phyloP scores from a whole-genome alignment of 2,113 vertebrate genomes.

The Petaurus breviceps region DNA sequence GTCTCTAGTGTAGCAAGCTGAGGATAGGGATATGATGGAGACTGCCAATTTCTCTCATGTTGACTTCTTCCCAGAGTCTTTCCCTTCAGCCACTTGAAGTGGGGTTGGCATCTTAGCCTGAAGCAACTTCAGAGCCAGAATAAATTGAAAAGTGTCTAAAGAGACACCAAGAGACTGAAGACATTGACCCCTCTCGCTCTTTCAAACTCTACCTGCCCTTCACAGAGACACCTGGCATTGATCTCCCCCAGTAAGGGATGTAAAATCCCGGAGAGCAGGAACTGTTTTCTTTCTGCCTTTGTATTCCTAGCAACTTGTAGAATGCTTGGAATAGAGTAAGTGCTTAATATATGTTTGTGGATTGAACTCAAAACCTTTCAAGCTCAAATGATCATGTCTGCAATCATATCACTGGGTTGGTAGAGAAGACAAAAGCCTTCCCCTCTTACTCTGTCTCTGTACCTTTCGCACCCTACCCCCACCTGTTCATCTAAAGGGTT shows the following conservation, averaged over 20 bases:
- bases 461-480: background rate
- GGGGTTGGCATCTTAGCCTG: background rate
- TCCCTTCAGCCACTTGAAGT: background rate
- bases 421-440: background rate
- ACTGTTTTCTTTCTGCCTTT: background rate
- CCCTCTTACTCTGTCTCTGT: background rate
- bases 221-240: background rate
- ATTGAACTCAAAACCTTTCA: background rate
- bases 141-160: too few relatives aligned
- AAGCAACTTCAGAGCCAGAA: background rate
- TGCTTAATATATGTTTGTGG: background rate
- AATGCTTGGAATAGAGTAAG: background rate
- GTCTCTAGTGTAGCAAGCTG: background rate
- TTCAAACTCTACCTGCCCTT: background rate
- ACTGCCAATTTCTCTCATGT: background rate
- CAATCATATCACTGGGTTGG: background rate
- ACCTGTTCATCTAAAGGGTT: background rate
- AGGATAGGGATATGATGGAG: background rate
- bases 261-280: too few relatives aligned
- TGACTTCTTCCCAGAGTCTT: background rate
- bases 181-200: background rate
- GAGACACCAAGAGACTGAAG: background rate
- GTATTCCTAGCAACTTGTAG: background rate
- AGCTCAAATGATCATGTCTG: background rate
- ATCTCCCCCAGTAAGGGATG: too few relatives aligned